Evolutionary conservation across 30 jellyfish, hydroid and myxozoan species (phyloP).

Genomic region (Morbakka virulenta): DNA sequence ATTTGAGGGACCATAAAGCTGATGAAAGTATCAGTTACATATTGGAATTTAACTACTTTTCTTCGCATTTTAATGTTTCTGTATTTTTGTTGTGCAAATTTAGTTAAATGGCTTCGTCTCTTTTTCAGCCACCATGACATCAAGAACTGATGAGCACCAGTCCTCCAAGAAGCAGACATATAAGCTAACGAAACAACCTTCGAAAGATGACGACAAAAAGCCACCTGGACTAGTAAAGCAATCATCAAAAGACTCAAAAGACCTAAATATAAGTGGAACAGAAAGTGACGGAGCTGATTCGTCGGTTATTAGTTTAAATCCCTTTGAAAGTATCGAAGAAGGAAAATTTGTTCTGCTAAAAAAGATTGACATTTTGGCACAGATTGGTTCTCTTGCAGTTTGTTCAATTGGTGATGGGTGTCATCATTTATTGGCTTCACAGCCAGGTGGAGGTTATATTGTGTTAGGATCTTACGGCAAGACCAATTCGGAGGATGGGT

Average conservation of each 20-base stretch:
- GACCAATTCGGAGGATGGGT: background rate
- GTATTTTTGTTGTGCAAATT: too few relatives aligned
- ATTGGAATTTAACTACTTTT: too few relatives aligned
- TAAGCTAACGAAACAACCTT: slow-evolving; percentile 2
- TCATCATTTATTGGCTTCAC: slow-evolving; percentile 79
- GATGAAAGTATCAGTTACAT: too few relatives aligned
- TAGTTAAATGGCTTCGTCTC: too few relatives aligned
- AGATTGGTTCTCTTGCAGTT: slow-evolving; percentile 80
- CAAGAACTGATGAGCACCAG: background rate
- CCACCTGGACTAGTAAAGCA: slow-evolving; percentile 28
- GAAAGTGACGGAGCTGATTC: background rate
- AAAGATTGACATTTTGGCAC: slow-evolving; percentile 65
- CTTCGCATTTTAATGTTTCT: too few relatives aligned
- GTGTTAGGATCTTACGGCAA: slow-evolving; percentile 54
- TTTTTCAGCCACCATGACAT: too few relatives aligned
- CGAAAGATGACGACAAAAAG: slow-evolving; percentile 20
- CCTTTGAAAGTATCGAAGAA: slow-evolving; percentile 6
- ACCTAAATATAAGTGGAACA: background rate
- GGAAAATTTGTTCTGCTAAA: slow-evolving; percentile 34
- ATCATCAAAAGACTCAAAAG: slow-evolving; percentile 54
- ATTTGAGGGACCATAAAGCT: too few relatives aligned
- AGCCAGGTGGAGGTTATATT: slow-evolving; percentile 91
- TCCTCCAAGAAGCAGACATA: slow-evolving; percentile 3
- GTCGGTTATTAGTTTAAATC: background rate
- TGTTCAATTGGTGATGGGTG: slow-evolving; percentile 29